Conservation (phyloP, 2,888 invertebrate genomes). For the Toxonevra muliebris region DNA sequence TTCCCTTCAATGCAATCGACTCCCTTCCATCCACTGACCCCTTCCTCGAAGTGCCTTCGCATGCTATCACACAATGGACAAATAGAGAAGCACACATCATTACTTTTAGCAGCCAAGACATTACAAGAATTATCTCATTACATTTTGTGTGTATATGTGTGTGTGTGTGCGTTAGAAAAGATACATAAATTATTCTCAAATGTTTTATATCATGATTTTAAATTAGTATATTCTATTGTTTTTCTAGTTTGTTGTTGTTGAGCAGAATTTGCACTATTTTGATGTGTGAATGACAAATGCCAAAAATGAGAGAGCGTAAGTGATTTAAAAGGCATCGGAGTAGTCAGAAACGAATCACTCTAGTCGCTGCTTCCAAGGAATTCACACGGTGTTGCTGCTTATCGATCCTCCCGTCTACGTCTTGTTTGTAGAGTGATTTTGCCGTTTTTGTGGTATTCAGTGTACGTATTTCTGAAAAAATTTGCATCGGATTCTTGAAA, state of each 20-base stretch:
- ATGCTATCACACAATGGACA: slow-evolving; percentile 15
- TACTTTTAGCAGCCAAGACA: slow-evolving; percentile 40
- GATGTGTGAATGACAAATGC: slow-evolving; percentile 35
- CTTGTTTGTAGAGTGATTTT: slow-evolving; percentile 46
- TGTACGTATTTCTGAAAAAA: slow-evolving; percentile 31
- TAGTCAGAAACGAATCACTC: slow-evolving; percentile 58
- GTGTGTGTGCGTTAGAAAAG: slow-evolving; percentile 7
- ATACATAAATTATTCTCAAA: slow-evolving; percentile 25
- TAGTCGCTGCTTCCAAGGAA: slow-evolving; percentile 61
- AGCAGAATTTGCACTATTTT: slow-evolving; percentile 23
- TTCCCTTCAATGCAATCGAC: slow-evolving; percentile 3
- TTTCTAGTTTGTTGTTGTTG: slow-evolving; percentile 25
- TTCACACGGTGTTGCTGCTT: slow-evolving; percentile 49
- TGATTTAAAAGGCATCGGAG: slow-evolving; percentile 50
- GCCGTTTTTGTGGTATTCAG: slow-evolving; percentile 50
- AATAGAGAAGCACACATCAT: slow-evolving; percentile 24
- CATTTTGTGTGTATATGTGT: too few species aligned
- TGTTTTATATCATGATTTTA: slow-evolving; percentile 10
- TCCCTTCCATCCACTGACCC: slow-evolving; percentile 7
- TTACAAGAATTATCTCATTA: slow-evolving; percentile 16
- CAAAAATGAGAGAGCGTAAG: slow-evolving; percentile 32
- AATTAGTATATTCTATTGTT: neutral
- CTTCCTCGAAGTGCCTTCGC: slow-evolving; percentile 22
- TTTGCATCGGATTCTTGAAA: too few species aligned
- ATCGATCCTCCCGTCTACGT: slow-evolving; percentile 41